Percentiles rank a stretch among this genome's conserved stretches.
These are phyloP conservation scores for Polydrusus cervinus DNA, from an alignment of 2,888 invertebrate genomes.

Conservation along the genomic window DNA sequence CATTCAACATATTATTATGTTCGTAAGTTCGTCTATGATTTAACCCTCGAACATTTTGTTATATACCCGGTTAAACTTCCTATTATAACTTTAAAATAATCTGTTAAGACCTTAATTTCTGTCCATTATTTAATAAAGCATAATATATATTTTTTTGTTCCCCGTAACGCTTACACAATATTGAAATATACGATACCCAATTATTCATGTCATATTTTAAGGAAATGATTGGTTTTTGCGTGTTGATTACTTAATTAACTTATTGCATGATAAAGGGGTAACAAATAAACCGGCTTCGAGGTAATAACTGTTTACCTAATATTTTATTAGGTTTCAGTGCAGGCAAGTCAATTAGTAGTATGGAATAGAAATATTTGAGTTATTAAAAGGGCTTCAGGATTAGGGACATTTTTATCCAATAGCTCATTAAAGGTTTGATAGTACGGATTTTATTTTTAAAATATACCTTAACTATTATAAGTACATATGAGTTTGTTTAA, in stretches of 20 bases:
- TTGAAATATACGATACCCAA: not conserved
- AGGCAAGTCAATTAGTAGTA: not conserved
- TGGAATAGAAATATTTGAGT: not conserved
- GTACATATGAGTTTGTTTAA: too few species aligned
- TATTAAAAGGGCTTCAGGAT: not conserved
- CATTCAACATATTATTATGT: too few species aligned
- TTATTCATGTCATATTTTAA: not conserved
- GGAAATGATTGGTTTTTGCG: not conserved
- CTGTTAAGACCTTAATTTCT: too few species aligned
- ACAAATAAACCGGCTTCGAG: not conserved
- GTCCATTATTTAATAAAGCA: not conserved
- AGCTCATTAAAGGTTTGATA: too few species aligned
- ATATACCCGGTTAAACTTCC: too few species aligned
- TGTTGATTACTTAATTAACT: constrained; percentile 7
- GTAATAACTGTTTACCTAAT: constrained; percentile 16
- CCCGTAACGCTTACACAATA: not conserved
- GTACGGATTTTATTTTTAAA: too few species aligned
- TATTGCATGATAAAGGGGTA: not conserved
- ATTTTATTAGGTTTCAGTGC: constrained; percentile 15
- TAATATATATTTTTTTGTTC: not conserved
- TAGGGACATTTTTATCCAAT: too few species aligned
- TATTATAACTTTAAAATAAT: too few species aligned
- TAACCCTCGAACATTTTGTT: too few species aligned
- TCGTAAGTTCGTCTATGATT: too few species aligned
- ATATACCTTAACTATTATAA: too few species aligned